Evolutionary conservation across 2,113 vertebrate genomes (phyloP).

Genomic region (Phalacrocorax aristotelis): DNA sequence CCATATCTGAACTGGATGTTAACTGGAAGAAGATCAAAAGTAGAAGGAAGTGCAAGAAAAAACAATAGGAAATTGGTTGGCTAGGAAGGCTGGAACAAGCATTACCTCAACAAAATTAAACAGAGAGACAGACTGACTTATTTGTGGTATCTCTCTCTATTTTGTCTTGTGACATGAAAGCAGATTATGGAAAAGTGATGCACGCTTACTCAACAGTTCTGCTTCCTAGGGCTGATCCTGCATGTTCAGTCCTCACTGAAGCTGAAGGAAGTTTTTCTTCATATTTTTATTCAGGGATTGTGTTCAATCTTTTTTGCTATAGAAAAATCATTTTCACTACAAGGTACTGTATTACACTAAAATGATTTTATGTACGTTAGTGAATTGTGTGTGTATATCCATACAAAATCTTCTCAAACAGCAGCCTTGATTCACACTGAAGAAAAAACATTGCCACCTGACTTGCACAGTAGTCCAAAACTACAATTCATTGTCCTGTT

Average conservation of each 20-base stretch:
- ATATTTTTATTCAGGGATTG: background rate
- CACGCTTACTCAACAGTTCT: background rate
- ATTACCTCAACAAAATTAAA: slow-evolving; percentile 44
- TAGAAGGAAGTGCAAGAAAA: slow-evolving; percentile 2
- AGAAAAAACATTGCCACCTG: background rate
- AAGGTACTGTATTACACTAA: background rate
- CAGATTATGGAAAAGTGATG: background rate
- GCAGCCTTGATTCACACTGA: background rate
- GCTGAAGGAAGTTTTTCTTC: background rate
- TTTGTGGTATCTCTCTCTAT: slow-evolving; percentile 49
- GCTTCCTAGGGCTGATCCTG: background rate
- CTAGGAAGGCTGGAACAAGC: background rate
- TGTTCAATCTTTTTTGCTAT: background rate
- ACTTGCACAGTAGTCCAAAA: background rate
- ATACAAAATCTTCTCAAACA: background rate
- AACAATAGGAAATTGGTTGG: background rate
- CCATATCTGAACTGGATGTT: background rate
- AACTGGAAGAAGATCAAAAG: slow-evolving; percentile 37
- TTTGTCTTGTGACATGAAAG: slow-evolving; percentile 38
- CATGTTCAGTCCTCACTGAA: background rate
- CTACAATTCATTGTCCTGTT: background rate
- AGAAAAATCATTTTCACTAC: background rate
- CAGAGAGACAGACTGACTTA: background rate
- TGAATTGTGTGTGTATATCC: background rate
- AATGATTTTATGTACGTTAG: background rate